Conservation (phyloP, 2,113 vertebrate genomes). For the Dromas ardeola region DNA sequence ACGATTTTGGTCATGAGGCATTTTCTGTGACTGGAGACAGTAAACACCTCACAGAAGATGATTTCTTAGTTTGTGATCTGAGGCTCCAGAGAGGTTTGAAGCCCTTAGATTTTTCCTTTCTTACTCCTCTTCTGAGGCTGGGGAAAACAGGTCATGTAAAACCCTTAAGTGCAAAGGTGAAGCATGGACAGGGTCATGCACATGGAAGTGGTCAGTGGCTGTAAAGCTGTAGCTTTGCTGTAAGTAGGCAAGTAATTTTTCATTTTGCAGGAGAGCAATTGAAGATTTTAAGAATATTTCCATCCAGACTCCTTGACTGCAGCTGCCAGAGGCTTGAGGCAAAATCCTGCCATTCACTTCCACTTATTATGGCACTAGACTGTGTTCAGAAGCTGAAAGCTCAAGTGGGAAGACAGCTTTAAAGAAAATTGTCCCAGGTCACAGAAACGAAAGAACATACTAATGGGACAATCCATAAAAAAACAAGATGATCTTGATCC, state of each 20-base stretch:
- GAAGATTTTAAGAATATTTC: not conserved
- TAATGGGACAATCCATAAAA: not conserved
- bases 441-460: not conserved
- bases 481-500: not conserved
- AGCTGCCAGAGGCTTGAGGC: not conserved
- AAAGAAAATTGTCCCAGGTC: not conserved
- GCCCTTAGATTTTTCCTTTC: not conserved
- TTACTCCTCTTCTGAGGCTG: not conserved
- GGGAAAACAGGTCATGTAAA: not conserved
- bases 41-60: not conserved
- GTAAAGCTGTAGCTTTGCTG: not conserved
- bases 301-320: not conserved
- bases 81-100: not conserved
- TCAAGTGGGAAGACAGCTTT: not conserved
- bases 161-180: not conserved
- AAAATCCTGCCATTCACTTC: not conserved
- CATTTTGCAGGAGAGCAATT: not conserved
- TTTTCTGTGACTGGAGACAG: not conserved
- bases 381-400: not conserved
- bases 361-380: not conserved
- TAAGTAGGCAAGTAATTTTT: not conserved
- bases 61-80: not conserved
- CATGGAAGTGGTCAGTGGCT: not conserved
- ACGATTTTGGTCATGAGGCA: not conserved
- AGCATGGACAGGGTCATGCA: not conserved